Evolutionary conservation across 2,113 vertebrate genomes (phyloP).

Genomic region (Sardina pilchardus): DNA sequence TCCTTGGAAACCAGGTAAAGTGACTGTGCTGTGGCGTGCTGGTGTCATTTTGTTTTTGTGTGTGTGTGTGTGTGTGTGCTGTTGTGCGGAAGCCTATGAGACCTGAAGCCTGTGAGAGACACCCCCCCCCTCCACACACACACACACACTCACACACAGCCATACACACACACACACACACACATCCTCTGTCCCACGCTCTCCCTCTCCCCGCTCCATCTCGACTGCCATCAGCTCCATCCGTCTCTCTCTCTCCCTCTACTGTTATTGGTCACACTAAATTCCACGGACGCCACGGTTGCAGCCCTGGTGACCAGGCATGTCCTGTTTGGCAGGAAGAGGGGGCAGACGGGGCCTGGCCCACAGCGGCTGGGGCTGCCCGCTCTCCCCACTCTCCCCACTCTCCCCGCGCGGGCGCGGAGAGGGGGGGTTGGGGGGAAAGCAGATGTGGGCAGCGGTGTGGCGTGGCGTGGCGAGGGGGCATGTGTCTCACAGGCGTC

Average conservation of each 20-base stretch:
- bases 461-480: not conserved
- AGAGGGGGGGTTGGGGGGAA: no score
- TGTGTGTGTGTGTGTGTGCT: constrained; percentile 25
- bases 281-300: not conserved
- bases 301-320: not conserved
- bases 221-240: not conserved
- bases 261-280: constrained; percentile 1
- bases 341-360: not conserved
- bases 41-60: not conserved
- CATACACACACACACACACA: not conserved
- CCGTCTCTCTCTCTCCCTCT: not conserved
- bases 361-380: not conserved
- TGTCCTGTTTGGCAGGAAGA: constrained; percentile 7
- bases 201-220: constrained; percentile 32
- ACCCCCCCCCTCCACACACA: not conserved
- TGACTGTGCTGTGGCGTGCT: constrained; percentile 58
- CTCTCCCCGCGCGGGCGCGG: no score
- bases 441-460: not conserved
- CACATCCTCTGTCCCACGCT: not conserved
- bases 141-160: not conserved
- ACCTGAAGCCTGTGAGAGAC: constrained; percentile 42
- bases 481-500: constrained; percentile 13
- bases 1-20: constrained; percentile 99
- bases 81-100: constrained; percentile 56
- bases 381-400: no score